A percentile compares a stretch with the other conserved stretches of the same genome.
Evolutionary conservation across 2,113 vertebrate species (phyloP).

Genomic region (Oxyruncus cristatus): DNA sequence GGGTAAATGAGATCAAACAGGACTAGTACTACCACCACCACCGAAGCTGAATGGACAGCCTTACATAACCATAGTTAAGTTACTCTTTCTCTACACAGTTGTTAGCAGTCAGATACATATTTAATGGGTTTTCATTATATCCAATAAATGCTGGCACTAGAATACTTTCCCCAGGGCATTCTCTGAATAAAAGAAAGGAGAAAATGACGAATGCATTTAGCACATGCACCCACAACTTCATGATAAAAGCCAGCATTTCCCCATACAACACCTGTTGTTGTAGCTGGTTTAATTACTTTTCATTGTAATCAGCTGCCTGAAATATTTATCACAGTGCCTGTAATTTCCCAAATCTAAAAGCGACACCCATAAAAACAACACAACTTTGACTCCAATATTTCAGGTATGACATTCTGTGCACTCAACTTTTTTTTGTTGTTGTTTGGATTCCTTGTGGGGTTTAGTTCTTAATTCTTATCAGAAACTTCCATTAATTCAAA

Average conservation of each 20-base stretch:
- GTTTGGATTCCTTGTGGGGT: neutral
- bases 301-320: conserved; percentile 79
- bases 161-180: conserved; percentile 73
- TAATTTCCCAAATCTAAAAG: conserved; percentile 78
- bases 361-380: conserved; percentile 57
- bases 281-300: conserved; percentile 81
- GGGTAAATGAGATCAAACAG: neutral
- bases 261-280: conserved; percentile 82
- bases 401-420: neutral
- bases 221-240: conserved; percentile 73
- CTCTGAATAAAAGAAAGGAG: conserved; percentile 72
- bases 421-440: neutral
- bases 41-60: neutral
- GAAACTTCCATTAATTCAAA: neutral
- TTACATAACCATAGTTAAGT: conserved; percentile 46
- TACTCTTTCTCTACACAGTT: conserved; percentile 48
- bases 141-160: conserved; percentile 76
- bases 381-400: neutral
- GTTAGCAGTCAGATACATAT: conserved; percentile 78
- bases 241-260: conserved; percentile 77
- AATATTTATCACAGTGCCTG: conserved; percentile 82
- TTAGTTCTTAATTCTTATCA: neutral
- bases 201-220: conserved; percentile 75
- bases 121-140: conserved; percentile 80
- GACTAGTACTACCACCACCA: neutral